Conservation (phyloP, 2,888 invertebrate genomes). For the Lasioglossum zephyrum region DNA sequence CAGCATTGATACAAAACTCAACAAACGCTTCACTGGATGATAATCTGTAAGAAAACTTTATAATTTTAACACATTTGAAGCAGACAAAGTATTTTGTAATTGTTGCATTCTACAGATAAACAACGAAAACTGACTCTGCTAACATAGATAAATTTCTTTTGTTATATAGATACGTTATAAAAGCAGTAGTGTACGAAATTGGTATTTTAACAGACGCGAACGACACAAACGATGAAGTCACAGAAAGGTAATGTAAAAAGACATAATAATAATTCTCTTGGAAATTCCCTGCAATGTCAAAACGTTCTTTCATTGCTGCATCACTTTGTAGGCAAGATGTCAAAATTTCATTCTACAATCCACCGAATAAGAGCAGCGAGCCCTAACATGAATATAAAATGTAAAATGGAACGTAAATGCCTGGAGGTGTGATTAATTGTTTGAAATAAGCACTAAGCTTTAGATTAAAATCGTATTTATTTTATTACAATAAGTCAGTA, state of each 20-base stretch:
- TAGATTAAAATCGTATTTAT: conserved; percentile 8
- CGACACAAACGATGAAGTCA: conserved; percentile 82
- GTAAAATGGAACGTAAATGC: background rate
- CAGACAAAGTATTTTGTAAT: background rate
- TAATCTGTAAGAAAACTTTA: conserved; percentile 54
- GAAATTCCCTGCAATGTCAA: too few relatives aligned
- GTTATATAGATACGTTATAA: conserved; percentile 85
- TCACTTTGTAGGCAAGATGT: conserved; percentile 58
- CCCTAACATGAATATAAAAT: background rate
- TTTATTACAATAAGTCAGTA: background rate
- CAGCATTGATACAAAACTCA: conserved; percentile 17
- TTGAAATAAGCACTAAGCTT: background rate
- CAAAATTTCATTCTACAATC: conserved; percentile 62
- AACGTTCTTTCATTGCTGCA: background rate
- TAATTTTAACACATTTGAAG: background rate
- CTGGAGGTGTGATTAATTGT: conserved; percentile 14
- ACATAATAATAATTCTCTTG: background rate
- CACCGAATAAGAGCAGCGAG: conserved; percentile 33
- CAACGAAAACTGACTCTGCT: background rate
- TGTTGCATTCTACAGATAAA: background rate
- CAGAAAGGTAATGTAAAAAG: conserved; percentile 73
- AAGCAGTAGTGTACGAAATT: conserved; percentile 87
- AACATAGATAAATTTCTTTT: background rate
- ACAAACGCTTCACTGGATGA: conserved; percentile 37
- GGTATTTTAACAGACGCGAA: conserved; percentile 86